Evolutionary conservation across 1,140 invertebrate genomes (phyloP).

Genomic region (Mactra quadrangularis): DNA sequence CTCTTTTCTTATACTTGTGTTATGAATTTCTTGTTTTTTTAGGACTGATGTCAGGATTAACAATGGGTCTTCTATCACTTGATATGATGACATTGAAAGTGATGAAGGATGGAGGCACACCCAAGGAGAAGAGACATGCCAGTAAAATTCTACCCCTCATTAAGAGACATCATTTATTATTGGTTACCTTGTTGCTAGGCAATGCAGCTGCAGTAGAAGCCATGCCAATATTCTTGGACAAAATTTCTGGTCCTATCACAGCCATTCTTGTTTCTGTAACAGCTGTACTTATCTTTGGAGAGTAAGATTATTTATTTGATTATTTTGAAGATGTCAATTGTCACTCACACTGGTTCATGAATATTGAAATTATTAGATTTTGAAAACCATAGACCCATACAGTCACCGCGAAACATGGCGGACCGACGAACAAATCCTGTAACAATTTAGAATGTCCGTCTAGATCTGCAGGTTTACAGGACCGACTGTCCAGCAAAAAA

Average conservation of each 20-base stretch:
- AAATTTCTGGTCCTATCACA: slow-evolving; percentile 79
- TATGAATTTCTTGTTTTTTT: slow-evolving; percentile 46
- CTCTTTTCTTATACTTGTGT: background rate
- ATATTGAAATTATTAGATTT: no score
- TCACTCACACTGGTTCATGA: no score
- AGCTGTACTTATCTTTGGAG: slow-evolving; percentile 83
- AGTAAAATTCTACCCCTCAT: slow-evolving; percentile 79
- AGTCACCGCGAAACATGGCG: no score
- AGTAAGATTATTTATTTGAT: slow-evolving; percentile 74
- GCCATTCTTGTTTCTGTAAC: slow-evolving; percentile 81
- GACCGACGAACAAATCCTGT: no score
- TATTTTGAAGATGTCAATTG: no score
- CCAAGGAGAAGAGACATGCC: slow-evolving; percentile 77
- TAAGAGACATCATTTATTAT: slow-evolving; percentile 78
- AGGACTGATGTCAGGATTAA: slow-evolving; percentile 82
- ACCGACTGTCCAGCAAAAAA: no score
- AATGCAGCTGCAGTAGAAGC: slow-evolving; percentile 82
- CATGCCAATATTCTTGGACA: slow-evolving; percentile 83
- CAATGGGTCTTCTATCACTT: slow-evolving; percentile 80
- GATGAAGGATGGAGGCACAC: slow-evolving; percentile 77
- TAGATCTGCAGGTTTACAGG: no score
- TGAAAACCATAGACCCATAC: no score
- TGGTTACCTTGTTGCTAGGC: slow-evolving; percentile 81
- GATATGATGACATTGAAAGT: slow-evolving; percentile 79
- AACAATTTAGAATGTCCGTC: no score